These are phyloP conservation scores for Drosophila persimilis DNA, from an alignment of 1,140 invertebrate genomes.

Conservation along the genomic window DNA sequence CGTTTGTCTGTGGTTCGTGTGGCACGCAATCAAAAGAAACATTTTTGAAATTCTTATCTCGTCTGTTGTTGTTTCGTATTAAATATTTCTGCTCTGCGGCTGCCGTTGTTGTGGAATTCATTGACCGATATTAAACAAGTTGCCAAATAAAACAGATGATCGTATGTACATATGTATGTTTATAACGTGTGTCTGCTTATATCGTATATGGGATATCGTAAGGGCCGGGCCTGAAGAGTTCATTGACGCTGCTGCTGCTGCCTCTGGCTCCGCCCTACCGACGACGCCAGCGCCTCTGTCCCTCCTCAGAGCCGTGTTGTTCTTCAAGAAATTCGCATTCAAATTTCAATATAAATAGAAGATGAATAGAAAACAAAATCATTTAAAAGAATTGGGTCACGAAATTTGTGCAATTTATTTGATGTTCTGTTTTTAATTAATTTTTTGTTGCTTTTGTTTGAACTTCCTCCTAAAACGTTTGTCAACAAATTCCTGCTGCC, in stretches of 20 bases:
- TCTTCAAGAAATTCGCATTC: conserved; percentile 12
- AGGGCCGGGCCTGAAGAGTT: conserved; percentile 70
- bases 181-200: conserved; percentile 11
- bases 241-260: conserved; percentile 57
- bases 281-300: background rate
- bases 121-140: conserved; percentile 82
- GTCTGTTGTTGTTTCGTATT: conserved; percentile 32
- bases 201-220: conserved; percentile 16
- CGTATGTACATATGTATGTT: conserved; percentile 10
- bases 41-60: conserved; percentile 81
- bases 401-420: conserved; percentile 76
- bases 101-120: conserved; percentile 61
- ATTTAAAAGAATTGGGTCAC: conserved; percentile 69
- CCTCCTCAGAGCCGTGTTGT: background rate
- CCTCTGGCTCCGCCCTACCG: background rate
- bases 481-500: conserved; percentile 31
- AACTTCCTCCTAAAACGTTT: conserved; percentile 53
- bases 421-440: conserved; percentile 52
- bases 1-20: conserved; percentile 5
- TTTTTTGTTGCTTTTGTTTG: conserved; percentile 17
- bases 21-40: conserved; percentile 73
- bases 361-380: conserved; percentile 56
- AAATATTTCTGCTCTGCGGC: conserved; percentile 35
- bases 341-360: conserved; percentile 69
- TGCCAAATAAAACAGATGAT: conserved; percentile 61